Evolutionary conservation across 2,888 invertebrate genomes (phyloP).

Genomic region (Drosophila koepferae): DNA sequence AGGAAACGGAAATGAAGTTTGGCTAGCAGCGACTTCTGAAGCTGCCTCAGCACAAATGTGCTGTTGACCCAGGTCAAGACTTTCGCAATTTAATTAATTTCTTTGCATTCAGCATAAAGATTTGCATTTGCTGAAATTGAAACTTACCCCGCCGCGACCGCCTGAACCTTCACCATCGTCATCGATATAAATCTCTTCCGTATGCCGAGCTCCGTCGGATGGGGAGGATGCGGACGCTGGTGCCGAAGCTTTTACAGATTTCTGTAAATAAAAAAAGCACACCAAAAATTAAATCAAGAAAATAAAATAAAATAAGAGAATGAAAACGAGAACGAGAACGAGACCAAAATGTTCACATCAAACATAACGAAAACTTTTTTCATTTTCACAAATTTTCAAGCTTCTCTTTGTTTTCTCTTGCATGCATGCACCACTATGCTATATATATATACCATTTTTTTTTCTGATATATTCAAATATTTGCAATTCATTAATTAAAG

Average conservation of each 20-base stretch:
- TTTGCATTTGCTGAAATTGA: constrained; percentile 7
- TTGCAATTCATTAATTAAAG: constrained; percentile 67
- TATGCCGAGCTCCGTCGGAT: constrained; percentile 73
- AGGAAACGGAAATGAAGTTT: constrained; percentile 19
- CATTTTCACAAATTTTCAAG: constrained; percentile 58
- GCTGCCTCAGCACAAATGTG: constrained; percentile 23
- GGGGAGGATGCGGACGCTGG: constrained; percentile 63
- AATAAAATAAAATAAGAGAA: neutral
- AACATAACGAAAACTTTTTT: constrained; percentile 63
- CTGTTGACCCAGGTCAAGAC: constrained; percentile 24
- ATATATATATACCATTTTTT: neutral
- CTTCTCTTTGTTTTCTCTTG: constrained; percentile 30
- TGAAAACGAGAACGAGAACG: neutral
- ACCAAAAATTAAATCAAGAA: neutral
- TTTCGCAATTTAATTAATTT: constrained; percentile 39
- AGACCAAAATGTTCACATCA: constrained; percentile 18
- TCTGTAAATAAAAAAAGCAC: constrained; percentile 72
- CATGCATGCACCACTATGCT: neutral
- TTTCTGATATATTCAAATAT: constrained; percentile 58
- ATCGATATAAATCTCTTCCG: constrained; percentile 90
- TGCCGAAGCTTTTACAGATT: constrained; percentile 81
- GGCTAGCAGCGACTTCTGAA: neutral
- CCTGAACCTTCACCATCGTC: constrained; percentile 91
- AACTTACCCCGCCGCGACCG: constrained; percentile 88
- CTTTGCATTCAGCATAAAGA: constrained; percentile 12